Evolutionary conservation across 2,888 invertebrate genomes (phyloP), one percentile per base, ranked within the genome.

Genomic region (Pterobdella sp.): DNA sequence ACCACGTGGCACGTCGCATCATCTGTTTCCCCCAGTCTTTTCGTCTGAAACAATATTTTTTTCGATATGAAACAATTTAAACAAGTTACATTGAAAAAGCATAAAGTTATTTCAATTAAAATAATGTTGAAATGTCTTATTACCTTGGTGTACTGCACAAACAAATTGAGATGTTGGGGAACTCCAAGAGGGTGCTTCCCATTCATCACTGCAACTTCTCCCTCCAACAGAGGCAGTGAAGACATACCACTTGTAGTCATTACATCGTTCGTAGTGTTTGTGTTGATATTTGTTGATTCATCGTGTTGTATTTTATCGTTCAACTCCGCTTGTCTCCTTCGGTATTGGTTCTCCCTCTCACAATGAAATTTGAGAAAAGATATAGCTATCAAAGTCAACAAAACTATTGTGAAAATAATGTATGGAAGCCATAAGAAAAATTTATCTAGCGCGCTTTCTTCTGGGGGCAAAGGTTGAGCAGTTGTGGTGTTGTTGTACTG

Each of bases 351-450:
- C 0, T 68, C 74, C 35, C 74, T 32, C 69, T 74, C 72, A 37
- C 71, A 73, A 69, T 74, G 74, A 35, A 74, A 74, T 42, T 67
- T 68, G n/a, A 74, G 49, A 60, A 74, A 74, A 10, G 74, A 74
- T 34, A 73, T 29, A 65, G 68, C 72, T 42, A 74, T 74, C n/a
- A 74, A 66, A 3, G 72, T 36, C 14, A 74, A 72, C 0, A 74
- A 68, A 18, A 72, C 69, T 32, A 74, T 69, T 26, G 74, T 74
- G 66, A 74, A 74, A 42, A 74, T 68, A 65, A 74, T 42, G 74
- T 74, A 74, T 1, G 74, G 74, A n/a, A 74, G 72, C 74, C 74
- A 74, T 31, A 74, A 65, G 10, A 68, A 36, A 29, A 64, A 36
- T 26, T 66, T 35, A 7, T 66, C 72, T 1, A 42, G 63, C 31